Conservation (phyloP, 2,797 vertebrate species). For the Coccyzus lansbergi region DNA sequence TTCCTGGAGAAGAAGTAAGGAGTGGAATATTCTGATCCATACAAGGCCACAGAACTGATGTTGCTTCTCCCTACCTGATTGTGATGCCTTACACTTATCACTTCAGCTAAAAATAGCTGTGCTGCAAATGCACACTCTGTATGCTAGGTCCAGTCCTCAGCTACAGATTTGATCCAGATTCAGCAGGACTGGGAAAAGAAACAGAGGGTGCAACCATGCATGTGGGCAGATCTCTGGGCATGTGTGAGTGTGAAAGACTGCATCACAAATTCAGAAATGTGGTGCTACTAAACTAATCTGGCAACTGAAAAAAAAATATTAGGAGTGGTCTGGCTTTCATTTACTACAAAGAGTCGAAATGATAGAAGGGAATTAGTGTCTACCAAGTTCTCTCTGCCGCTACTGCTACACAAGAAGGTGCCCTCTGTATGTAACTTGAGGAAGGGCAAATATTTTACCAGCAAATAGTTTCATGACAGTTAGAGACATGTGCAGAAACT, state of each 20-base stretch:
- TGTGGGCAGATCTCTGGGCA: not conserved
- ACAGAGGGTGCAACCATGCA: not conserved
- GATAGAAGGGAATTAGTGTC: not conserved
- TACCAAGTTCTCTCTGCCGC: not conserved
- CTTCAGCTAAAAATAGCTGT: not conserved
- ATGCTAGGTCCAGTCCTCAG: not conserved
- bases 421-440: not conserved
- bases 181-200: not conserved
- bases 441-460: slow-evolving; percentile 16
- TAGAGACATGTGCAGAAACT: slow-evolving; percentile 8
- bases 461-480: not conserved
- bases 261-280: not conserved
- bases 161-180: not conserved
- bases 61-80: not conserved
- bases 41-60: not conserved
- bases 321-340: not conserved
- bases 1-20: not conserved
- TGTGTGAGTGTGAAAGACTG: not conserved
- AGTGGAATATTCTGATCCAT: not conserved
- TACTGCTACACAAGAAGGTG: not conserved
- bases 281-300: not conserved
- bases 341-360: not conserved
- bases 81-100: not conserved
- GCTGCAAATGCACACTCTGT: not conserved
- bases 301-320: not conserved